phyloP scores from a whole-genome alignment of 2,888 invertebrate species.

The Harpalus rubripes region DNA sequence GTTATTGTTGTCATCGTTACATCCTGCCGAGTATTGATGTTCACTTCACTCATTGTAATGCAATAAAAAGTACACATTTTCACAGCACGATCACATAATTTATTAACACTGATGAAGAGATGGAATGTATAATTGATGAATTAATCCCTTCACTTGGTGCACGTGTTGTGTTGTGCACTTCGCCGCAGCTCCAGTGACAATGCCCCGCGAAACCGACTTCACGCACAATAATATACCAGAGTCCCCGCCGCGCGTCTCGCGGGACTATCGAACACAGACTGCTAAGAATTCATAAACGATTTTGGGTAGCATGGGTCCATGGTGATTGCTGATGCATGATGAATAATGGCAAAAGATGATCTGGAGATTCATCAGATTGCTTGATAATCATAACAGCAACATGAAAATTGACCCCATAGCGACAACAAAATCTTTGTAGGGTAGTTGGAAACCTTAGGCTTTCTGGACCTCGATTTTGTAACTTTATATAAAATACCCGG shows the following conservation, averaged over 20 bases:
- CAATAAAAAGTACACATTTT: conserved; percentile 22
- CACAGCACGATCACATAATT: conserved; percentile 29
- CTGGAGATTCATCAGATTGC: too few species aligned
- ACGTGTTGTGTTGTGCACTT: conserved; percentile 3
- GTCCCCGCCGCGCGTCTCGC: not conserved
- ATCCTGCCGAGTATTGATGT: not conserved
- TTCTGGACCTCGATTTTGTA: too few species aligned
- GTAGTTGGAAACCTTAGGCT: too few species aligned
- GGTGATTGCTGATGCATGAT: too few species aligned
- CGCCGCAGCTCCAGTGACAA: conserved; percentile 38
- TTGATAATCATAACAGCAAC: too few species aligned
- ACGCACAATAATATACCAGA: conserved; percentile 47
- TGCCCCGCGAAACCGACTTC: conserved; percentile 34
- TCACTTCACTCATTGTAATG: conserved; percentile 37
- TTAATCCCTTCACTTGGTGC: conserved; percentile 12
- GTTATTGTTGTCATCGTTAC: conserved; percentile 27
- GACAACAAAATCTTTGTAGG: too few species aligned
- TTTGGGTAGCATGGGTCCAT: not conserved
- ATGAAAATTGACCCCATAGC: too few species aligned
- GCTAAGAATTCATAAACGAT: conserved; percentile 2
- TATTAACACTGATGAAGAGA: not conserved
- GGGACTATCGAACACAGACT: not conserved
- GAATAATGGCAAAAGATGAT: too few species aligned
- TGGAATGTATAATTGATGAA: conserved; percentile 16
- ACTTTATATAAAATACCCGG: too few species aligned